phyloP scores from a whole-genome alignment of 1,140 invertebrate genomes.

The Chironomus striatipennis region DNA sequence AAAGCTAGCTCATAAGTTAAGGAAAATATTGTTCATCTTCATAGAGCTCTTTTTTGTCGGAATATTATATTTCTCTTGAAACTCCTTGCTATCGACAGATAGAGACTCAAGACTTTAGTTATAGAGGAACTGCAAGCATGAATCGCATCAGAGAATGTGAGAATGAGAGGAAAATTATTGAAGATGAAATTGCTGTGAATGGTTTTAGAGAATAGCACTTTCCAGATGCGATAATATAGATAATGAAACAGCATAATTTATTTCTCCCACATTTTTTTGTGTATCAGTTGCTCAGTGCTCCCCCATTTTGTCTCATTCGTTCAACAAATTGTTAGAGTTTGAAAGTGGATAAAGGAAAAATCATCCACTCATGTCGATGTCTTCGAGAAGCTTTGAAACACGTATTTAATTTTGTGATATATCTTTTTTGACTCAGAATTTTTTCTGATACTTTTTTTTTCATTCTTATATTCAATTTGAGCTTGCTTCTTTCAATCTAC shows the following conservation, averaged over 20 bases:
- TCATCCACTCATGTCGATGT: neutral
- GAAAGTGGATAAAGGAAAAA: neutral
- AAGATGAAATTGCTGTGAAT: slow-evolving; percentile 13
- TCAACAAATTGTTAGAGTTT: neutral
- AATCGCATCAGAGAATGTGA: neutral
- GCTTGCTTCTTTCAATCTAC: too few relatives aligned
- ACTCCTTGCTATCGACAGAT: too few relatives aligned
- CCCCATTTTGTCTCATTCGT: neutral
- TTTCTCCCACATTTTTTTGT: neutral
- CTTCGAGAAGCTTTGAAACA: neutral
- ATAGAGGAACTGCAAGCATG: too few relatives aligned
- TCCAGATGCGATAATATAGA: slow-evolving; percentile 17
- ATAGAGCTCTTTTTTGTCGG: too few relatives aligned
- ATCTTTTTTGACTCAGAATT: neutral
- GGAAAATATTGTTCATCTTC: too few relatives aligned
- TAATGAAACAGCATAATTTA: slow-evolving; percentile 19
- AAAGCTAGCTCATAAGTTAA: too few relatives aligned
- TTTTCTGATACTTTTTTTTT: neutral
- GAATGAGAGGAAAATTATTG: neutral
- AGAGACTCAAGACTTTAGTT: too few relatives aligned
- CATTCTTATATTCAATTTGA: neutral
- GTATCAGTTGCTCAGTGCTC: neutral
- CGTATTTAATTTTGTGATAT: slow-evolving; percentile 17
- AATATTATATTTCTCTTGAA: too few relatives aligned
- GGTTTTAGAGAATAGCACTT: neutral